These are phyloP conservation scores for Podarcis muralis DNA, from an alignment of 2,113 vertebrate species.

Conservation along the genomic window DNA sequence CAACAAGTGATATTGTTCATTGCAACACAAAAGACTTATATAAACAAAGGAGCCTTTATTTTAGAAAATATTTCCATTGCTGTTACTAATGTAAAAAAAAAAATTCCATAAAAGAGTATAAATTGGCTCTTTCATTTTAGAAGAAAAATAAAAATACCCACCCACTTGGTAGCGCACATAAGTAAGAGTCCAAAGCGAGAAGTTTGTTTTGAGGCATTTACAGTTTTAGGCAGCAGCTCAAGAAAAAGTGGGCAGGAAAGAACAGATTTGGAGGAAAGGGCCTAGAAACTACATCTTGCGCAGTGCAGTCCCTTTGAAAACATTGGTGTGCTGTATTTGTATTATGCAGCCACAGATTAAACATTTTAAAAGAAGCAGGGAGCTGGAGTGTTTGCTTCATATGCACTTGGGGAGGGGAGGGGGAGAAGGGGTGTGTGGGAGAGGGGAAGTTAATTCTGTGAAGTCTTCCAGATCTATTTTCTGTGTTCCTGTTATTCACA, in stretches of 20 bases:
- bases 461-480: constrained; percentile 30
- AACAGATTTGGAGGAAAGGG: neutral
- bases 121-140: constrained; percentile 71
- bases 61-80: constrained; percentile 68
- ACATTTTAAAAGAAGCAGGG: constrained; percentile 29
- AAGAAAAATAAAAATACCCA: constrained; percentile 75
- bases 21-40: constrained; percentile 58
- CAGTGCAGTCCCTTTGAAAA: constrained; percentile 15
- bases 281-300: neutral
- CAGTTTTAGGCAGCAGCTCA: constrained; percentile 14
- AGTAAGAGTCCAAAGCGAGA: constrained; percentile 47
- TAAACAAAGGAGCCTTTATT: constrained; percentile 75
- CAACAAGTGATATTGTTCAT: constrained; percentile 56
- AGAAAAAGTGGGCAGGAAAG: neutral
- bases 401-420: constrained; percentile 8
- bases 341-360: constrained; percentile 31
- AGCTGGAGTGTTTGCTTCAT: neutral
- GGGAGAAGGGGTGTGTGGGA: constrained; percentile 18
- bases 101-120: constrained; percentile 70
- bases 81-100: constrained; percentile 53
- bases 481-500: constrained; percentile 39
- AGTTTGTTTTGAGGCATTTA: constrained; percentile 64
- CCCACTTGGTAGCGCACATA: constrained; percentile 63
- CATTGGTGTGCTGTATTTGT: neutral
- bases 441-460: neutral